phyloP scores from a whole-genome alignment of 2,888 invertebrate genomes.

The Orthosia cruda region DNA sequence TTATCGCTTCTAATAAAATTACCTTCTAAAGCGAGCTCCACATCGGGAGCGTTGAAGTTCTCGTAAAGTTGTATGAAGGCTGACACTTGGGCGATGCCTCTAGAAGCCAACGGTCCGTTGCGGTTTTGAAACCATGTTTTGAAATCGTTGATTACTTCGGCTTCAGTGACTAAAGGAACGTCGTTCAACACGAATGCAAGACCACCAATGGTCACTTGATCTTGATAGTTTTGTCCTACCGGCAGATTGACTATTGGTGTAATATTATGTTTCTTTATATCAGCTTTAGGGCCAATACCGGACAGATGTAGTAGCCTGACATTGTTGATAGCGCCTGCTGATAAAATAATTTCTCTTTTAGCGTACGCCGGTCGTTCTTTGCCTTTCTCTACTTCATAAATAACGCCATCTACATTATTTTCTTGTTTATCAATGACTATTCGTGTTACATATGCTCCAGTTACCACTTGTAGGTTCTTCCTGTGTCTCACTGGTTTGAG shows the following conservation, averaged over 20 bases:
- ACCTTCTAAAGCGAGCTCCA: conserved; percentile 87
- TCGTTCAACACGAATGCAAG: conserved; percentile 85
- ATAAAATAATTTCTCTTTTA: conserved; percentile 86
- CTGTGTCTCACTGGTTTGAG: conserved; percentile 85
- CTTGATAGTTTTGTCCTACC: conserved; percentile 88
- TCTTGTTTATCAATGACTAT: conserved; percentile 85
- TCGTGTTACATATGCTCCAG: conserved; percentile 86
- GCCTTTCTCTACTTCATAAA: conserved; percentile 87
- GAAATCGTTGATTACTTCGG: conserved; percentile 84
- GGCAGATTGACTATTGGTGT: conserved; percentile 82
- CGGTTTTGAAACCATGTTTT: conserved; percentile 88
- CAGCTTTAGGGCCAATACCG: conserved; percentile 85
- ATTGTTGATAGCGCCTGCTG: conserved; percentile 88
- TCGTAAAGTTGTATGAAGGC: conserved; percentile 88
- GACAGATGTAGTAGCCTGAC: conserved; percentile 87
- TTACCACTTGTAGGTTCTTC: conserved; percentile 85
- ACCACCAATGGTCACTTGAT: conserved; percentile 88
- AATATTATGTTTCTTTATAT: conserved; percentile 85
- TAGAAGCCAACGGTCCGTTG: conserved; percentile 85
- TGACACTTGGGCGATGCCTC: conserved; percentile 88
- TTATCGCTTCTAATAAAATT: conserved; percentile 89
- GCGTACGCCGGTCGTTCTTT: conserved; percentile 86
- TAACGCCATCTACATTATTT: conserved; percentile 84
- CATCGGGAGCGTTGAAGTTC: conserved; percentile 86
- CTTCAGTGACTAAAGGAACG: conserved; percentile 81